phyloP scores from a whole-genome alignment of 1,140 invertebrate genomes.

The Venustaconcha ellipsiformis region DNA sequence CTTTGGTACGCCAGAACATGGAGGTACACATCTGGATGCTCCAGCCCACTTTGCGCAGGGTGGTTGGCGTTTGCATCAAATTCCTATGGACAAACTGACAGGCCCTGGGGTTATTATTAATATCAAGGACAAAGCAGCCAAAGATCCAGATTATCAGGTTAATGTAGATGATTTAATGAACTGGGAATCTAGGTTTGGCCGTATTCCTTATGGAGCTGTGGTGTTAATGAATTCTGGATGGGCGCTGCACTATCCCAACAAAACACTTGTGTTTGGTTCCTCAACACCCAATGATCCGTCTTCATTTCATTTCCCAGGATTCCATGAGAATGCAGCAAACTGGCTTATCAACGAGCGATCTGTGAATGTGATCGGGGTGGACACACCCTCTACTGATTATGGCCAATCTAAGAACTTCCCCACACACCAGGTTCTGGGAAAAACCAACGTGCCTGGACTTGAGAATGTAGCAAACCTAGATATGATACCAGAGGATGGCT shows the following conservation, averaged over 20 bases:
- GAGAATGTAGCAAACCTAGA: slow-evolving; percentile 46
- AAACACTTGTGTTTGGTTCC: slow-evolving; percentile 37
- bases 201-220: slow-evolving; percentile 43
- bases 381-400: slow-evolving; percentile 51
- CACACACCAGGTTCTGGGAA: slow-evolving; percentile 38
- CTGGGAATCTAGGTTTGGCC: slow-evolving; percentile 49
- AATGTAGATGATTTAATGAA: slow-evolving; percentile 39
- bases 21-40: slow-evolving; percentile 73
- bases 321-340: slow-evolving; percentile 38
- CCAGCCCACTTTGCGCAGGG: slow-evolving; percentile 19
- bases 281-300: slow-evolving; percentile 16
- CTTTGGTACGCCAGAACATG: slow-evolving; percentile 74
- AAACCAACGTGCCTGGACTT: slow-evolving; percentile 36
- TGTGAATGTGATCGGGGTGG: slow-evolving; percentile 36
- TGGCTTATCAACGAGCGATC: slow-evolving; percentile 50
- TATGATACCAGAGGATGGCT: slow-evolving; percentile 36
- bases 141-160: slow-evolving; percentile 41
- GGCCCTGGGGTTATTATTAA: slow-evolving; percentile 37
- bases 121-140: slow-evolving; percentile 48
- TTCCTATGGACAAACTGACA: slow-evolving; percentile 19
- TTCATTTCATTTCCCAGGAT: slow-evolving; percentile 51
- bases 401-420: slow-evolving; percentile 47
- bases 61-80: slow-evolving; percentile 12
- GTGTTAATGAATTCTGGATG: slow-evolving; percentile 59
- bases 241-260: slow-evolving; percentile 46